These are phyloP conservation scores for Hermaeophaga mercurialis DNA, from an alignment of 2,888 invertebrate species.

Conservation along the genomic window DNA sequence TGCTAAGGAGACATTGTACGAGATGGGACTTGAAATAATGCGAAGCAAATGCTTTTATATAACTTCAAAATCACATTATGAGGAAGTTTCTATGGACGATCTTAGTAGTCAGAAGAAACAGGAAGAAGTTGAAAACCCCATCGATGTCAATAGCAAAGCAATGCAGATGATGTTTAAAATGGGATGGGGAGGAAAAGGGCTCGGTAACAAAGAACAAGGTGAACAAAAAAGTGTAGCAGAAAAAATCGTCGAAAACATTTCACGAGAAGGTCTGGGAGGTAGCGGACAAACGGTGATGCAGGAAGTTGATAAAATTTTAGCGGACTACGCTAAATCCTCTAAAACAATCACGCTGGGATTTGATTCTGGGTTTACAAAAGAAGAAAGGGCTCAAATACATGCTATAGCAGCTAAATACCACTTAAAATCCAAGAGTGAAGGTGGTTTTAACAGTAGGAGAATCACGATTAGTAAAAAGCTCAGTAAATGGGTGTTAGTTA, in stretches of 20 bases:
- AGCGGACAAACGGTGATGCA: conserved; percentile 40
- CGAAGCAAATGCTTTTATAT: conserved; percentile 44
- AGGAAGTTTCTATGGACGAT: conserved; percentile 41
- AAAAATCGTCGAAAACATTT: conserved; percentile 42
- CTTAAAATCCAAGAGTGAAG: conserved; percentile 46
- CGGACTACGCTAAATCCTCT: conserved; percentile 41
- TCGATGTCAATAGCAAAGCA: conserved; percentile 42
- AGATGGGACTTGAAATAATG: conserved; percentile 39
- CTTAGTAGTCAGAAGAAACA: conserved; percentile 25
- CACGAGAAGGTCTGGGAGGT: conserved; percentile 42
- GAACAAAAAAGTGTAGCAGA: conserved; percentile 43
- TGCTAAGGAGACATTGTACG: conserved; percentile 42
- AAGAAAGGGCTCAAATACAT: conserved; percentile 47
- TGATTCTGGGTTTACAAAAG: conserved; percentile 44
- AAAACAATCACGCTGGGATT: conserved; percentile 44
- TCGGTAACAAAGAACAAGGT: conserved; percentile 46
- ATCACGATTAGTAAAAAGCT: conserved; percentile 45
- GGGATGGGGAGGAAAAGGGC: conserved; percentile 48
- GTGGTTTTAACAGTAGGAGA: conserved; percentile 43
- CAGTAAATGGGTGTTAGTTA: conserved; percentile 41
- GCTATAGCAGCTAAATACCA: conserved; percentile 42
- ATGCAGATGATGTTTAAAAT: conserved; percentile 48
- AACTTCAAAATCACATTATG: conserved; percentile 41
- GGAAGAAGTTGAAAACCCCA: conserved; percentile 21
- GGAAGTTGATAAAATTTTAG: conserved; percentile 43